Evolutionary conservation across 2,113 vertebrate genomes (phyloP).

Genomic region (Dipodomys ordii): DNA sequence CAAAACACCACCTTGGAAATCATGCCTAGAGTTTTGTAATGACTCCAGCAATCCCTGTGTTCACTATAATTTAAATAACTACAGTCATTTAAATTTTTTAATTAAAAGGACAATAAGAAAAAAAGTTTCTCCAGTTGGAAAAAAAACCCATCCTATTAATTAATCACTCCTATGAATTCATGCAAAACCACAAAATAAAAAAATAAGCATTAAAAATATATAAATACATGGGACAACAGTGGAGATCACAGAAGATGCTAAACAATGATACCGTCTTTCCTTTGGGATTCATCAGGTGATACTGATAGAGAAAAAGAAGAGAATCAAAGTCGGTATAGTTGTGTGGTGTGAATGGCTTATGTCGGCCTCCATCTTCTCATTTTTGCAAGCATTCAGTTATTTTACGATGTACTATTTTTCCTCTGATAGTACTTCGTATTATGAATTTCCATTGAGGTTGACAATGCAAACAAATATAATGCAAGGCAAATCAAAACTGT

Average conservation of each 20-base stretch:
- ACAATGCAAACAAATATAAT: conserved; percentile 18
- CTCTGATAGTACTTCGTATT: neutral
- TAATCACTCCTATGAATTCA: no score
- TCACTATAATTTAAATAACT: no score
- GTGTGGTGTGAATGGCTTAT: neutral
- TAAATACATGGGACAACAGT: neutral
- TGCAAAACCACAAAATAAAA: no score
- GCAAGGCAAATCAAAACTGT: conserved; percentile 27
- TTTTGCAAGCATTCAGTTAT: conserved; percentile 1
- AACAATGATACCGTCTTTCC: neutral
- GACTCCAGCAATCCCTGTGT: no score
- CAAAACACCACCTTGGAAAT: no score
- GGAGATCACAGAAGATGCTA: neutral
- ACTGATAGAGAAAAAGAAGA: neutral
- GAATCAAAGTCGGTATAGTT: neutral
- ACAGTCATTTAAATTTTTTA: no score
- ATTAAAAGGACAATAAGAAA: no score
- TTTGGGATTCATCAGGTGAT: neutral
- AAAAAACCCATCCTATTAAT: no score
- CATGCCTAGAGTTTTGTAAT: no score
- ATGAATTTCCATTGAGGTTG: conserved; percentile 1
- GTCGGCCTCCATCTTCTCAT: neutral
- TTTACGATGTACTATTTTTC: neutral
- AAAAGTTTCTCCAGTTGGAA: no score
- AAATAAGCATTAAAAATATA: neutral